Percentiles rank a stretch among this genome's conserved stretches.
These are phyloP conservation scores for Heteractis magnifica DNA, from an alignment of 92 coral and sea anemone genomes.

Conservation along the genomic window DNA sequence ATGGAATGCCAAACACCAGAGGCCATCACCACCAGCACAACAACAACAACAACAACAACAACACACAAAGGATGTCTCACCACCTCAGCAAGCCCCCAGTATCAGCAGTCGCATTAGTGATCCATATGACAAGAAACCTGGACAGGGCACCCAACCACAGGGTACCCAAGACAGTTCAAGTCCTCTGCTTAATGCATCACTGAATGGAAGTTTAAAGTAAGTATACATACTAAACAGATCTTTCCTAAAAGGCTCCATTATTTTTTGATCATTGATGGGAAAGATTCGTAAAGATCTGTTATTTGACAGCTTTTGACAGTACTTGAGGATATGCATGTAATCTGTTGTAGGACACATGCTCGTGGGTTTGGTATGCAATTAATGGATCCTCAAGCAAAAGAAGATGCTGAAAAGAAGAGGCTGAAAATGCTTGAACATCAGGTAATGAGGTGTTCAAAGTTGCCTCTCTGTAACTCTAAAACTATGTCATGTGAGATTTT, in stretches of 20 bases:
- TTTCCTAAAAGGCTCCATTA: background rate
- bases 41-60: background rate
- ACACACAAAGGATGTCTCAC: background rate
- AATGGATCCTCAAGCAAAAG: conserved; percentile 64
- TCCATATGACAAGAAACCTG: background rate
- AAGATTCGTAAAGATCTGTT: no score
- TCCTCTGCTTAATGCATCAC: conserved; percentile 10
- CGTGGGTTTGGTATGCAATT: conserved; percentile 90
- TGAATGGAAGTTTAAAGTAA: conserved; percentile 30
- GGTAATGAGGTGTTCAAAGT: conserved; percentile 35
- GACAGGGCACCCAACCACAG: conserved; percentile 10
- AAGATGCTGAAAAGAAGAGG: conserved; percentile 70
- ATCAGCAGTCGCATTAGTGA: background rate
- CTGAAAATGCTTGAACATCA: conserved; percentile 91
- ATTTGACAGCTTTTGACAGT: no score
- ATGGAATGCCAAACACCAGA: conserved; percentile 16
- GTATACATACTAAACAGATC: background rate
- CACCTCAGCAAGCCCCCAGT: conserved; percentile 5
- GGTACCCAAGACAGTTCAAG: conserved; percentile 17
- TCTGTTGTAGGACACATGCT: conserved; percentile 53
- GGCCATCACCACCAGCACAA: background rate
- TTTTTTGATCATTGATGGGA: no score
- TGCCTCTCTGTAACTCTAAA: no score
- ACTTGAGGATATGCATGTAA: background rate
- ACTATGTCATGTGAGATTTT: no score